phyloP scores from a whole-genome alignment of 2,113 vertebrate species.

The Synchiropus splendidus region DNA sequence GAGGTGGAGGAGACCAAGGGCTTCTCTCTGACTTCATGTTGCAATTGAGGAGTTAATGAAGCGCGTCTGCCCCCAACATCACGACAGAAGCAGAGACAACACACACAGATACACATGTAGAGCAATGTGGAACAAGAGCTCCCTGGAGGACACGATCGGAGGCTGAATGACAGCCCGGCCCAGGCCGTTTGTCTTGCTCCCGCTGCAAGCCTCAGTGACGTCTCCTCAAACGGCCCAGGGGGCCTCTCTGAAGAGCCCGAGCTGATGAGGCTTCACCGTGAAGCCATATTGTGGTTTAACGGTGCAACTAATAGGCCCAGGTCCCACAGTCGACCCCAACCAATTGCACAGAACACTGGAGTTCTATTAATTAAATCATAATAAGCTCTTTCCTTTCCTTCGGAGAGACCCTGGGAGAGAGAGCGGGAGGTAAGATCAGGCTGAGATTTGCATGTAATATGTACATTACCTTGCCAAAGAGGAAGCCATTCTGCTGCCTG shows the following conservation, averaged over 20 bases:
- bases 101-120: constrained; percentile 16
- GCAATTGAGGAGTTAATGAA: constrained; percentile 59
- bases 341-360: constrained; percentile 65
- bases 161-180: constrained; percentile 29
- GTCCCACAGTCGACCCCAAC: constrained; percentile 48
- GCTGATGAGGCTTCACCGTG: constrained; percentile 56
- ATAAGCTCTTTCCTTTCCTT: constrained; percentile 77
- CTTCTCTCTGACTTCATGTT: constrained; percentile 51
- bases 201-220: constrained; percentile 46
- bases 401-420: constrained; percentile 65
- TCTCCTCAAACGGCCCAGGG: constrained; percentile 37
- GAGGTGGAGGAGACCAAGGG: too few relatives aligned
- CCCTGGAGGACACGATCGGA: constrained; percentile 37
- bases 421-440: constrained; percentile 63
- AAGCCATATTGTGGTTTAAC: constrained; percentile 51
- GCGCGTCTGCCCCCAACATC: constrained; percentile 44
- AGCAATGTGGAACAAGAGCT: constrained; percentile 29
- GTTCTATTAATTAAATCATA: constrained; percentile 76
- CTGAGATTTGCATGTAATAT: constrained; percentile 74
- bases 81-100: constrained; percentile 39
- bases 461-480: constrained; percentile 71
- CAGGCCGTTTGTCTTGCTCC: constrained; percentile 35
- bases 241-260: constrained; percentile 51
- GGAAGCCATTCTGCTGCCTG: constrained; percentile 67
- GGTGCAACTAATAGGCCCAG: constrained; percentile 55